Percentiles rank a stretch among this genome's conserved stretches.
These are phyloP conservation scores for Pipistrellus pygmaeus DNA, from an alignment of 2,797 vertebrate genomes.

Conservation along the genomic window DNA sequence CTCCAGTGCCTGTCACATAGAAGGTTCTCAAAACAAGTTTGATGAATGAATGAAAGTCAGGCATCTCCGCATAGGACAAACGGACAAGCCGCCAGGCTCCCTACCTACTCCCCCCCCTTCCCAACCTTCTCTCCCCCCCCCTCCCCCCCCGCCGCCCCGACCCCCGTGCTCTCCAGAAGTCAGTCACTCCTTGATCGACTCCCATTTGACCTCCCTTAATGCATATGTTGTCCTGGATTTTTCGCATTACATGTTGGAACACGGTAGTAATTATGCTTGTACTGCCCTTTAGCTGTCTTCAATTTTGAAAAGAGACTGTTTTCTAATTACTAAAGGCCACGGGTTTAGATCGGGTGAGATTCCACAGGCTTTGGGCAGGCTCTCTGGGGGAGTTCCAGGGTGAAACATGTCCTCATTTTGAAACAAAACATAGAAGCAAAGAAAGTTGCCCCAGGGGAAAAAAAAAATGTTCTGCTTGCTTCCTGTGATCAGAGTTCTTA, in stretches of 20 bases:
- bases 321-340: not conserved
- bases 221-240: not conserved
- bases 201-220: not conserved
- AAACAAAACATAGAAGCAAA: slow-evolving; percentile 17
- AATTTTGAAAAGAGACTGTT: slow-evolving; percentile 6
- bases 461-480: not conserved
- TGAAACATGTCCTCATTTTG: not conserved
- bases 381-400: not conserved
- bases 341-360: not conserved
- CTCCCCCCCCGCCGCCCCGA: too few relatives aligned
- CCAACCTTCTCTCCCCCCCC: not conserved
- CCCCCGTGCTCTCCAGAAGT: not conserved
- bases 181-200: not conserved
- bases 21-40: not conserved
- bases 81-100: not conserved
- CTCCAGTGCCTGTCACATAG: not conserved
- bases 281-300: not conserved
- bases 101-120: not conserved
- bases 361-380: not conserved
- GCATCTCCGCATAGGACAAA: not conserved
- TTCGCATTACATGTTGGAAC: not conserved
- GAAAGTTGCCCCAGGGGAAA: not conserved
- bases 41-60: not conserved
- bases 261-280: not conserved
- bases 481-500: not conserved